These are phyloP conservation scores for Rutpela maculata DNA, from an alignment of 2,888 invertebrate species.

Conservation along the genomic window DNA sequence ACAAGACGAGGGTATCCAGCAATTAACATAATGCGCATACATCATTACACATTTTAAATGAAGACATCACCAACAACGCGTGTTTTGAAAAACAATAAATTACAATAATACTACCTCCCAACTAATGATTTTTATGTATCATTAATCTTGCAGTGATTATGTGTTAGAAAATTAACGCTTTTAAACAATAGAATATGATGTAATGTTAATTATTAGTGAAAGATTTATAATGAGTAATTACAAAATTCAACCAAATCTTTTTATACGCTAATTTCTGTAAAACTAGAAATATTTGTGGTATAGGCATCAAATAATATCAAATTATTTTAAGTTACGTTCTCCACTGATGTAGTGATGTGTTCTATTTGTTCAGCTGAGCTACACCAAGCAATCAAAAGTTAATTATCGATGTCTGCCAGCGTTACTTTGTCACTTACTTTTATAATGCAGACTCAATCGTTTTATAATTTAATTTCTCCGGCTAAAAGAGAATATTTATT, in stretches of 20 bases:
- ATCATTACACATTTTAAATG: constrained; percentile 7
- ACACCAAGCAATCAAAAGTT: too few relatives aligned
- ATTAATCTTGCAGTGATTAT: background rate
- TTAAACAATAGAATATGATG: background rate
- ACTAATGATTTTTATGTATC: constrained; percentile 4
- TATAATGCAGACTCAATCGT: too few relatives aligned
- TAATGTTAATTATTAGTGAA: background rate
- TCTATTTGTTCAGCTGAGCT: too few relatives aligned
- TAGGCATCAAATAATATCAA: too few relatives aligned
- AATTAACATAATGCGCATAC: background rate
- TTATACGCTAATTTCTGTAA: too few relatives aligned
- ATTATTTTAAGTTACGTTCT: too few relatives aligned
- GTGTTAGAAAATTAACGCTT: constrained; percentile 7
- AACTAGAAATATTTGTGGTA: too few relatives aligned
- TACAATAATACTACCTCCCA: background rate
- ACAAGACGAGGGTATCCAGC: background rate
- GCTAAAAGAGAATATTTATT: too few relatives aligned
- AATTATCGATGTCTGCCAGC: too few relatives aligned
- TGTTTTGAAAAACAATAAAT: constrained; percentile 7
- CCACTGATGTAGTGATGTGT: too few relatives aligned
- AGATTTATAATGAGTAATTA: background rate
- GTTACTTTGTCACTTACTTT: too few relatives aligned
- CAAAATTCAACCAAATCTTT: background rate
- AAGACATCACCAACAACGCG: background rate
- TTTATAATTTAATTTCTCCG: too few relatives aligned